Percentiles rank a stretch among this genome's conserved stretches.
These are phyloP conservation scores for Esox niger DNA, from an alignment of 2,113 vertebrate species.

Conservation along the genomic window DNA sequence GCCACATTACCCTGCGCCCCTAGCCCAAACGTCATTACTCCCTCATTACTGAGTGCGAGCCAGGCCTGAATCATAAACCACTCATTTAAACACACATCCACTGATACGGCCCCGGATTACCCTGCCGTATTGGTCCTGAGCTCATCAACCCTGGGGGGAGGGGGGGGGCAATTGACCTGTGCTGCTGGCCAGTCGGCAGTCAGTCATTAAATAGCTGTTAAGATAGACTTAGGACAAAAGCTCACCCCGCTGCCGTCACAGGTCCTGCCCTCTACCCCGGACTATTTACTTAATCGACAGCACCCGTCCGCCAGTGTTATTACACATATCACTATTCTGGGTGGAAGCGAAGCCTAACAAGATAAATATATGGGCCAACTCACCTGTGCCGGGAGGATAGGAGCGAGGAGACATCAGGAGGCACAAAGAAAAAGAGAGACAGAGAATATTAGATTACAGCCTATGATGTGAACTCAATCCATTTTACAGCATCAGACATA, in stretches of 20 bases:
- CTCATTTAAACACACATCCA: slow-evolving; percentile 68
- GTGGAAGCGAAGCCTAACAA: slow-evolving; percentile 5
- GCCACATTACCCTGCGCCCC: slow-evolving; percentile 70
- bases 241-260: not conserved
- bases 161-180: slow-evolving; percentile 23
- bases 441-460: slow-evolving; percentile 24
- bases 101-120: slow-evolving; percentile 58
- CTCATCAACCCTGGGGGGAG: slow-evolving; percentile 43
- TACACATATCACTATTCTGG: slow-evolving; percentile 29
- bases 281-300: slow-evolving; percentile 42
- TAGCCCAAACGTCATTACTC: slow-evolving; percentile 77
- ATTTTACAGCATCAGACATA: not conserved
- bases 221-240: slow-evolving; percentile 22
- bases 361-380: slow-evolving; percentile 45
- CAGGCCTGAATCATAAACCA: slow-evolving; percentile 70
- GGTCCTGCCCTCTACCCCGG: slow-evolving; percentile 31
- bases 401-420: not conserved
- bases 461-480: not conserved
- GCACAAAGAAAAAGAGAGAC: slow-evolving; percentile 5
- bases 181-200: slow-evolving; percentile 28
- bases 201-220: slow-evolving; percentile 41
- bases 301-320: slow-evolving; percentile 21
- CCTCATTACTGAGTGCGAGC: slow-evolving; percentile 74
- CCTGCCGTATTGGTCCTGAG: slow-evolving; percentile 41
- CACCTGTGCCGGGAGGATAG: slow-evolving; percentile 50